Percentiles rank a stretch among this genome's conserved stretches.
These are phyloP conservation scores for Bungarus multicinctus DNA, from an alignment of 2,113 vertebrate species.

Conservation along the genomic window DNA sequence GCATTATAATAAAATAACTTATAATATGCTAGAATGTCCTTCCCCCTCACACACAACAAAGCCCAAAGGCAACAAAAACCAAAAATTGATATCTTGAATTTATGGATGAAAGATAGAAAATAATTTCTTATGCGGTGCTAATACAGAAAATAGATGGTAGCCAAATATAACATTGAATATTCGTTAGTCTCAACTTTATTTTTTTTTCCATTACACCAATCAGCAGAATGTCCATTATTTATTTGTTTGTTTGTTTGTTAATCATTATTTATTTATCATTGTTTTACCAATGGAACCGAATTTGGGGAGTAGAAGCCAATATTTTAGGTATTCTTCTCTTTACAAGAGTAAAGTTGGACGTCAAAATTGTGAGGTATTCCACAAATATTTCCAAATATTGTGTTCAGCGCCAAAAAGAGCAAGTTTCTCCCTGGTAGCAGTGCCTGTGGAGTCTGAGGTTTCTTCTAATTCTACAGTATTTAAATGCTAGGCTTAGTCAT, in stretches of 20 bases:
- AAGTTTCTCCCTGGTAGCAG: not conserved
- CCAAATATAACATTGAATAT: not conserved
- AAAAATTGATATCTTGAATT: not conserved
- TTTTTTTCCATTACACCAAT: slow-evolving; percentile 12
- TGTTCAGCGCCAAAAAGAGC: too few species aligned
- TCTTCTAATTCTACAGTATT: not conserved
- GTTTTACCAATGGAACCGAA: not conserved
- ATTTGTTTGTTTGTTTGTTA: too few species aligned
- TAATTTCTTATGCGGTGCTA: not conserved
- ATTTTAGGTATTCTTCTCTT: not conserved
- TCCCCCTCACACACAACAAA: not conserved
- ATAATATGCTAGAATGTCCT: slow-evolving; percentile 1
- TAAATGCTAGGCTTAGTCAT: not conserved
- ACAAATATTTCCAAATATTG: not conserved
- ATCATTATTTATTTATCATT: too few species aligned
- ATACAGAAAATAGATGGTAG: not conserved
- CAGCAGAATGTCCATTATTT: not conserved
- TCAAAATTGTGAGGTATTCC: not conserved
- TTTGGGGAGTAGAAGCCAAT: not conserved
- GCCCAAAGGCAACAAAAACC: not conserved
- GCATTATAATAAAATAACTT: slow-evolving; percentile 26
- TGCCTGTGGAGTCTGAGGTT: not conserved
- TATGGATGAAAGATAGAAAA: not conserved
- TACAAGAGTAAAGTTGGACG: not conserved
- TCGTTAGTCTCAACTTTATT: not conserved